These are phyloP conservation scores for Holcopasites calliopsidis DNA, from an alignment of 1,140 invertebrate genomes.

Conservation along the genomic window DNA sequence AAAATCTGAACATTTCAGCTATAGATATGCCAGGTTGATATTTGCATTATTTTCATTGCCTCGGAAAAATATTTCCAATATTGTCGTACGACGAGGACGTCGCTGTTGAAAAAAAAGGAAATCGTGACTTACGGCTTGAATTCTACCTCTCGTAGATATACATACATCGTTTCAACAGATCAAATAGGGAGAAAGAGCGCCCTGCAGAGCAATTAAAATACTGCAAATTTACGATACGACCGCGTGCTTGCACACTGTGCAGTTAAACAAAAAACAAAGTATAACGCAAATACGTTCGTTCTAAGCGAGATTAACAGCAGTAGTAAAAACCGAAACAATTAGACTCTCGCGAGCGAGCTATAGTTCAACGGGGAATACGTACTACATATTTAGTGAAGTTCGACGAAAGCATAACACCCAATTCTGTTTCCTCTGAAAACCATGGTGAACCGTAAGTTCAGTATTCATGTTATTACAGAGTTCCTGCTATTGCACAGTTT, in stretches of 20 bases:
- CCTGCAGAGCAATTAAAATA: not conserved
- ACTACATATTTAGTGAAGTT: constrained; percentile 43
- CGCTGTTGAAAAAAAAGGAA: not conserved
- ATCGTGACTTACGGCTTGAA: not conserved
- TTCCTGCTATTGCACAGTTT: constrained; percentile 30
- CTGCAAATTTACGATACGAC: not conserved
- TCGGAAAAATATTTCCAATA: not conserved
- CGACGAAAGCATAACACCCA: constrained; percentile 25
- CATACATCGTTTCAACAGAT: not conserved
- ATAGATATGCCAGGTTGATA: not conserved
- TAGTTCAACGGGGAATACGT: not conserved
- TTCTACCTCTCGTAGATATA: not conserved
- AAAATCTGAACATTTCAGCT: not conserved
- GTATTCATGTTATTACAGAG: constrained; percentile 30
- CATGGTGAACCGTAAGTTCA: constrained; percentile 32
- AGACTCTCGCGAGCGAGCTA: not conserved
- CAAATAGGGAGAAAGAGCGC: not conserved
- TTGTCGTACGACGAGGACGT: not conserved
- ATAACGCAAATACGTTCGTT: not conserved
- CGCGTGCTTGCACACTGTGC: not conserved
- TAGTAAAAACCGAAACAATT: constrained; percentile 20
- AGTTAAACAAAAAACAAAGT: not conserved
- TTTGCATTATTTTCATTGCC: not conserved
- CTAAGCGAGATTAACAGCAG: not conserved
- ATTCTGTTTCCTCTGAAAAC: constrained; percentile 28